Conservation (phyloP, 2,888 invertebrate genomes). For the Tinea semifulvella region DNA sequence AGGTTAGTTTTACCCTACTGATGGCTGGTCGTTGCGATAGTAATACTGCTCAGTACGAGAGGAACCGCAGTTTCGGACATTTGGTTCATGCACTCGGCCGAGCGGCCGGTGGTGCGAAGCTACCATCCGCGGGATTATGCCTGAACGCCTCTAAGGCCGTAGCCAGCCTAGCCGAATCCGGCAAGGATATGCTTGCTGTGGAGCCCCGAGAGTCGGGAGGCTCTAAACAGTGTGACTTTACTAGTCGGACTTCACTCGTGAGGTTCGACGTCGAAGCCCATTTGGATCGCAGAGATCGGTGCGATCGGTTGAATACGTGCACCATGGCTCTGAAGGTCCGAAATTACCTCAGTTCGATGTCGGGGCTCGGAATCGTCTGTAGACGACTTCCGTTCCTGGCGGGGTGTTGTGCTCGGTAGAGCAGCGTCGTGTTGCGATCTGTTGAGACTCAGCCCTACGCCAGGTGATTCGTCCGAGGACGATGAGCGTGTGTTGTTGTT, state of each 20-base stretch:
- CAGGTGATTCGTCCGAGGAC: slow-evolving; percentile 23
- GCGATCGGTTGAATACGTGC: slow-evolving; percentile 31
- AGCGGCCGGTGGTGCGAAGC: slow-evolving; percentile 72
- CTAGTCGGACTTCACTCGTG: slow-evolving; percentile 33
- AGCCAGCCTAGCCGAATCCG: slow-evolving; percentile 67
- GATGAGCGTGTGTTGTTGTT: background rate
- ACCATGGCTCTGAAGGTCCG: slow-evolving; percentile 28
- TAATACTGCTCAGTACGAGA: slow-evolving; percentile 65
- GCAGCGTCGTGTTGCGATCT: slow-evolving; percentile 68
- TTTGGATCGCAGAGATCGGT: slow-evolving; percentile 35
- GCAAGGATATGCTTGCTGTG: slow-evolving; percentile 42
- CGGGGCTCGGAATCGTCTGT: slow-evolving; percentile 68
- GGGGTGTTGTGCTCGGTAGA: slow-evolving; percentile 69
- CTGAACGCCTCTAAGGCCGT: slow-evolving; percentile 69
- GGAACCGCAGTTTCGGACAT: slow-evolving; percentile 69
- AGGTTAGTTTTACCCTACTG: slow-evolving; percentile 71
- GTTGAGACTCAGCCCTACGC: slow-evolving; percentile 66
- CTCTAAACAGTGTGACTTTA: slow-evolving; percentile 52
- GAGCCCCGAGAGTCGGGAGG: slow-evolving; percentile 52
- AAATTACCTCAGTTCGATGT: slow-evolving; percentile 46
- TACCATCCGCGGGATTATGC: slow-evolving; percentile 71
- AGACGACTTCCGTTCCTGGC: slow-evolving; percentile 70
- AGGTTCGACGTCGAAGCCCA: slow-evolving; percentile 42
- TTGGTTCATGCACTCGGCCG: slow-evolving; percentile 71
- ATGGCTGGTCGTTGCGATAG: slow-evolving; percentile 62